These are phyloP conservation scores for Dendronephthya gigantea DNA, from an alignment of 64 coral and sea anemone genomes.

Conservation along the genomic window DNA sequence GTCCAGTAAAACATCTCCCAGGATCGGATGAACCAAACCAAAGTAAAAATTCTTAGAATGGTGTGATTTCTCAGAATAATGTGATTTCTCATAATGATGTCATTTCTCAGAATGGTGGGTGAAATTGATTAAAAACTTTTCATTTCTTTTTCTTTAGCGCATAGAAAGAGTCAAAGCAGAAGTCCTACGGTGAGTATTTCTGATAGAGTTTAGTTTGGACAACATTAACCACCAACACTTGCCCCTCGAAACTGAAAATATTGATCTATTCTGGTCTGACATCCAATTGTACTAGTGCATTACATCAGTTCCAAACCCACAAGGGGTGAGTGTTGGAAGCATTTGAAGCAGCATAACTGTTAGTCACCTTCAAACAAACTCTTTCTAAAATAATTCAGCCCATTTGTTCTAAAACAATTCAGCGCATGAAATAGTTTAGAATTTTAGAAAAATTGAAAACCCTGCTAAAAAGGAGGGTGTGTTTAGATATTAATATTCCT, in stretches of 20 bases:
- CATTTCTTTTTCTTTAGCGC: background rate
- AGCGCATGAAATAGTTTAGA: too few species aligned
- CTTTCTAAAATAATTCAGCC: too few species aligned
- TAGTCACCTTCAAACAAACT: too few species aligned
- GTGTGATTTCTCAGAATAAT: too few species aligned
- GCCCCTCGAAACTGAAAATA: background rate
- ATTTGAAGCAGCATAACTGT: too few species aligned
- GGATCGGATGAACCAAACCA: background rate
- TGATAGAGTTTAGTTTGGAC: background rate
- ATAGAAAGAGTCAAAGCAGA: background rate
- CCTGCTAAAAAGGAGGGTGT: background rate
- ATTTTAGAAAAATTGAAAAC: background rate
- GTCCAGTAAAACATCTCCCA: background rate
- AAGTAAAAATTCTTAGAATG: background rate
- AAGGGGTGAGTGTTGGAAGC: too few species aligned
- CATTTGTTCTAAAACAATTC: too few species aligned
- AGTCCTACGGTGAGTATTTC: background rate
- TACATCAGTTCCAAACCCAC: too few species aligned
- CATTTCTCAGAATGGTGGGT: background rate
- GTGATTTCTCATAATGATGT: background rate
- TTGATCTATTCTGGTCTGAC: too few species aligned
- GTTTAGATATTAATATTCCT: background rate
- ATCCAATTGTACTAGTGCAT: too few species aligned
- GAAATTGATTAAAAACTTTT: background rate
- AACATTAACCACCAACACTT: background rate